phyloP scores from a whole-genome alignment of 1,140 invertebrate genomes.

The Diuraphis noxia region DNA sequence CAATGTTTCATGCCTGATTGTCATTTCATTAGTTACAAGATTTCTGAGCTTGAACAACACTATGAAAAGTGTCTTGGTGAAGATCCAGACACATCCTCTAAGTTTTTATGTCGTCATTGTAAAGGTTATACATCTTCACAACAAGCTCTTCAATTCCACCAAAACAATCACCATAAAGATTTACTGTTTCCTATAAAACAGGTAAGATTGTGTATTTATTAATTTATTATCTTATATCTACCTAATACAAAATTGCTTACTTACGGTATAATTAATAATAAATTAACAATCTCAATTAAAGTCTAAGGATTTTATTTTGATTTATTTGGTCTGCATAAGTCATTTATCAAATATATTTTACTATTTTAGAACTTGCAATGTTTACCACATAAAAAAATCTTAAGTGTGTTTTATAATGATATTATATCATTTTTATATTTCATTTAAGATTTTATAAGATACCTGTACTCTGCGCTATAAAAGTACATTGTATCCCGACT shows the following conservation, averaged over 20 bases:
- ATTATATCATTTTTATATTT: too few relatives aligned
- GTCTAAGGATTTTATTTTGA: background rate
- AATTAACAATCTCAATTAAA: background rate
- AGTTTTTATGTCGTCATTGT: conserved; percentile 46
- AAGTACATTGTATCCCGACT: too few relatives aligned
- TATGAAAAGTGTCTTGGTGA: conserved; percentile 45
- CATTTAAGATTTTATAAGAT: too few relatives aligned
- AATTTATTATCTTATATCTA: background rate
- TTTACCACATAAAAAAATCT: background rate
- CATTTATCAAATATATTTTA: too few relatives aligned
- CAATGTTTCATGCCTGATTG: conserved; percentile 49
- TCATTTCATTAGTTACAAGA: conserved; percentile 46
- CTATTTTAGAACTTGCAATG: too few relatives aligned
- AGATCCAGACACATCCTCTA: conserved; percentile 38
- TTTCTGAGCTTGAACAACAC: conserved; percentile 27
- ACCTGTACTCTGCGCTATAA: too few relatives aligned
- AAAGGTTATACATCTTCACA: conserved; percentile 46
- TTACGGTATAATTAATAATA: background rate
- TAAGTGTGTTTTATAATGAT: background rate
- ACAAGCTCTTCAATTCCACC: conserved; percentile 40
- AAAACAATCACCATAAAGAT: conserved; percentile 49
- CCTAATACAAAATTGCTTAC: background rate
- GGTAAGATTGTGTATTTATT: background rate
- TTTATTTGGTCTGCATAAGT: background rate
- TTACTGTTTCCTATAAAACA: conserved; percentile 49